Conservation (phyloP, 1,140 invertebrate genomes). For the Cyclargus thomasi region DNA sequence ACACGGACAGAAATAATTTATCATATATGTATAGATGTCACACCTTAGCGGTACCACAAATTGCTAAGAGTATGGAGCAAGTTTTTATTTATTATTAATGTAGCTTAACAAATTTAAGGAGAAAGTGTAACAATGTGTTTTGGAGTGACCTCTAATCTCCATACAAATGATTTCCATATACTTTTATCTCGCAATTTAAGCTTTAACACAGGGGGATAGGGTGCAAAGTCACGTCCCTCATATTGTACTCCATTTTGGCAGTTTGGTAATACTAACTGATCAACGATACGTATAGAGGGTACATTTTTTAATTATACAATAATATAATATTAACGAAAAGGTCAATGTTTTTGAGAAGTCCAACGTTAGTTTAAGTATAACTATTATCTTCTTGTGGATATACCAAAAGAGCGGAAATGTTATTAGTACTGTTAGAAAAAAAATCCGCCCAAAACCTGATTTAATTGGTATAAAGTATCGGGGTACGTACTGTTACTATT, state of each 20-base stretch:
- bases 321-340: too few species aligned
- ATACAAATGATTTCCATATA: constrained; percentile 70
- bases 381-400: too few species aligned
- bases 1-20: background rate
- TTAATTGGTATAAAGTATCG: too few species aligned
- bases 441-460: too few species aligned
- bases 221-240: constrained; percentile 27
- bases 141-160: constrained; percentile 65
- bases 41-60: background rate
- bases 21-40: background rate
- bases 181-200: constrained; percentile 30
- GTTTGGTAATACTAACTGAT: constrained; percentile 52
- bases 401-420: too few species aligned
- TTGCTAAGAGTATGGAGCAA: constrained; percentile 3
- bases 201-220: constrained; percentile 14
- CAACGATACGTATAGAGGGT: background rate
- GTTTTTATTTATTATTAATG: constrained; percentile 23
- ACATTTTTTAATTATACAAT: too few species aligned
- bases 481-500: too few species aligned
- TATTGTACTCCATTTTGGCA: constrained; percentile 35
- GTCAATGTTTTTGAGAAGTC: too few species aligned
- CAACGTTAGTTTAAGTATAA: too few species aligned
- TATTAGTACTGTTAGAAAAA: too few species aligned
- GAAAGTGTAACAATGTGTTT: constrained; percentile 35
- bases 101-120: constrained; percentile 29